phyloP scores from a whole-genome alignment of 2,888 invertebrate species.

The Crossocerus cetratus region DNA sequence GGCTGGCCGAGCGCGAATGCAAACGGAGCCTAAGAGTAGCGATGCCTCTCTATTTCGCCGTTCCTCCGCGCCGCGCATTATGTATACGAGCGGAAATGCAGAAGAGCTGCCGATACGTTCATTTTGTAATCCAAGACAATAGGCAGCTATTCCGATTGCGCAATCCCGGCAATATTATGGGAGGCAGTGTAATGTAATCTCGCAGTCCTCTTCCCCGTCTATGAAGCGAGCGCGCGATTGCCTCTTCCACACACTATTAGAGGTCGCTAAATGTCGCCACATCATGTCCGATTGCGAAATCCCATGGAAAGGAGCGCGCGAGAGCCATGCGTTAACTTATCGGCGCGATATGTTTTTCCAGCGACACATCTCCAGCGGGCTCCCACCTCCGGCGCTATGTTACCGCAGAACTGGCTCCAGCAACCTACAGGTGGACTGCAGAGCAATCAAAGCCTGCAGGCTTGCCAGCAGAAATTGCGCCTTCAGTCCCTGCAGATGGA shows the following conservation, averaged over 20 bases:
- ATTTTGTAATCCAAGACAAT: conserved; percentile 3
- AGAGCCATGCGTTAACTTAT: background rate
- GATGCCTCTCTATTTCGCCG: no score
- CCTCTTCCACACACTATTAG: background rate
- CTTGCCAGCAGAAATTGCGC: conserved; percentile 86
- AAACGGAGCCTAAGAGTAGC: no score
- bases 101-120: conserved; percentile 2
- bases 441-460: conserved; percentile 79
- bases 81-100: background rate
- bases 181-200: background rate
- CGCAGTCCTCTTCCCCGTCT: background rate
- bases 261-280: background rate
- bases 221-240: conserved; percentile 3
- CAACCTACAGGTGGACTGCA: conserved; percentile 78
- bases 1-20: no score
- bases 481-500: conserved; percentile 92
- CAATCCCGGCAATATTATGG: background rate
- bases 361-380: conserved; percentile 80
- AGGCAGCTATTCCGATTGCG: background rate
- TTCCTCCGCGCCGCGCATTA: no score
- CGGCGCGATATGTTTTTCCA: conserved; percentile 55
- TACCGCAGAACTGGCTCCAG: conserved; percentile 79
- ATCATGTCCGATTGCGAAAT: no score
- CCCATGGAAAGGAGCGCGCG: background rate
- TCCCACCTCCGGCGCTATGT: conserved; percentile 80